Percentiles rank a stretch among this genome's conserved stretches.
phyloP scores from a whole-genome alignment of 2,113 vertebrate species.

The Ranitomeya variabilis region DNA sequence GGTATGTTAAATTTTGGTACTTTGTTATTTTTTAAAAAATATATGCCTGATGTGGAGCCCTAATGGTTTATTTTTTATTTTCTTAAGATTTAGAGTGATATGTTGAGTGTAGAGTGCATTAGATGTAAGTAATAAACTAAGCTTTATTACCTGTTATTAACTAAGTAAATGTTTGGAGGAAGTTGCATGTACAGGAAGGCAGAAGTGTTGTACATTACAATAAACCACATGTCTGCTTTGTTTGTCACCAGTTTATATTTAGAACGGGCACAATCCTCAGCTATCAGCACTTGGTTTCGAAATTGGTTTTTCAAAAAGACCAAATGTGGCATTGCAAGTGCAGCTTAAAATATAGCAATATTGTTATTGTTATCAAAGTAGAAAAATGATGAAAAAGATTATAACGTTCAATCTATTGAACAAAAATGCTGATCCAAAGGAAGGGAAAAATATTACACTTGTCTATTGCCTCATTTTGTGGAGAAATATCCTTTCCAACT shows the following conservation, averaged over 20 bases:
- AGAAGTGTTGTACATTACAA: background rate
- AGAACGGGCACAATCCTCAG: background rate
- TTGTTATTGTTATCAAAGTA: background rate
- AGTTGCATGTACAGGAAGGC: conserved; percentile 11
- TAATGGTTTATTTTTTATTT: background rate
- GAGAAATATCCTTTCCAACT: background rate
- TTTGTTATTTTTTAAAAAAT: too few relatives aligned
- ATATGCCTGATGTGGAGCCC: too few relatives aligned
- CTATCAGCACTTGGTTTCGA: background rate
- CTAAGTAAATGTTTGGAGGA: background rate
- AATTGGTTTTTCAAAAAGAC: background rate
- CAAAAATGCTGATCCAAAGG: background rate
- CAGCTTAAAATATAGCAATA: background rate
- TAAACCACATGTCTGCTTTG: conserved; percentile 10
- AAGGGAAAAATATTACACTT: background rate
- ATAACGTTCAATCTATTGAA: background rate
- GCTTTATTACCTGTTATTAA: background rate
- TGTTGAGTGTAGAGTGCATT: background rate
- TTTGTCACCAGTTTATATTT: background rate
- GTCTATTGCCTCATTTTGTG: background rate
- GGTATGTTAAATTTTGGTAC: too few relatives aligned
- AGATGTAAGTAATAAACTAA: background rate
- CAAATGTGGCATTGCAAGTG: background rate
- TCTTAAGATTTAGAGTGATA: background rate
- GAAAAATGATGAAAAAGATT: background rate